Base-by-base conservation (phyloP, 1,140 invertebrate genomes). In the Glomeris maerens region DNA sequence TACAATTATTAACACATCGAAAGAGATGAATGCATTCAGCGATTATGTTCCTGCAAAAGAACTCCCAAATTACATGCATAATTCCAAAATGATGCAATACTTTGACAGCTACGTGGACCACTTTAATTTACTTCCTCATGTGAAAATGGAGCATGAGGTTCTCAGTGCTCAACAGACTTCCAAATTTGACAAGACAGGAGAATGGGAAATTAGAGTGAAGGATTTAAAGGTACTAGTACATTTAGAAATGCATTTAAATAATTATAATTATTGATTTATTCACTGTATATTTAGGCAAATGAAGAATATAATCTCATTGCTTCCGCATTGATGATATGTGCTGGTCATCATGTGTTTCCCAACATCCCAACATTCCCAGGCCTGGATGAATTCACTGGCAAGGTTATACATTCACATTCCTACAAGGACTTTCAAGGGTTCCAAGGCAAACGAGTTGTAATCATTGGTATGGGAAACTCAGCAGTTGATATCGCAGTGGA, bases 1-100 rank as follows among this genome's bases (percentile, higher is more conserved):
- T 1, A 61, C 59, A 0, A 56, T 67, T 1, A 62, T 61, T 20
- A 69, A 70, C 55, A 66, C 63, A 1, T 64, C 61, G 48, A 69
- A 69, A 54, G 67, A 67, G 53, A 62, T 68, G 57, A 65, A 63
- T 57, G 56, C 58, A 0, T 66, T 60, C 54, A 67, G 64, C 47
- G 68, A 69, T 55, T 70, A 60, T 48, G 66, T 66, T 1, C 62
- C 63, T 5, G 59, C 64, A 0, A 47, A 49, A 26, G 58, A 64
- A 4, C 59, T 52, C 21, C 62, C 67, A 2, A 59, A 56, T 7
- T 71, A 66, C 53, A 57, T 66, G 60, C 61, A 62, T 45, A 59
- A 69, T 50, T 53, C 49, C n/a, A 47, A 55, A 31, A 56, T 68
- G 1, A 42, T 60, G 21, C 50, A 60, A 31, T 64, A 68, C 53